Conservation (phyloP, 2,113 vertebrate genomes). For the Scomber colias region DNA sequence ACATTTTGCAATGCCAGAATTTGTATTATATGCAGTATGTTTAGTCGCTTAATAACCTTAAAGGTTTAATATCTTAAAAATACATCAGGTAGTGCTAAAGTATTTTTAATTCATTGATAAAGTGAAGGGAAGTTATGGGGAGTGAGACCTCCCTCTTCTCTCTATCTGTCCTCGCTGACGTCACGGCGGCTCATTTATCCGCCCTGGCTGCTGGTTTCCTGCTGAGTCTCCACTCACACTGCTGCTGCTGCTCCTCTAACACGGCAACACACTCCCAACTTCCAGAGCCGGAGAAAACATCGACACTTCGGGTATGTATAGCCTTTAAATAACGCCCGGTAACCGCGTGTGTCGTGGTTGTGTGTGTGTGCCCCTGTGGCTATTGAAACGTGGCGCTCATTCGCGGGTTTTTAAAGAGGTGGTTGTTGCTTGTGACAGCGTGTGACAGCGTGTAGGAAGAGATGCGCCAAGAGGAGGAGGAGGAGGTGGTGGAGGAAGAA, state of each 20-base stretch:
- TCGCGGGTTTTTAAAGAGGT: not conserved
- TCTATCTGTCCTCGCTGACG: constrained; percentile 57
- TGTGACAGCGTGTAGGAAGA: constrained; percentile 36
- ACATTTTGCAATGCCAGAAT: too few species aligned
- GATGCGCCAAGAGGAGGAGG: constrained; percentile 37
- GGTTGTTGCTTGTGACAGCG: constrained; percentile 12
- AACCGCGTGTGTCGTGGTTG: not conserved
- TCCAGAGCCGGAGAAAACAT: constrained; percentile 9
- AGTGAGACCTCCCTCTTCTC: constrained; percentile 32
- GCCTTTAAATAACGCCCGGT: not conserved
- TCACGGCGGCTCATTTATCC: constrained; percentile 51
- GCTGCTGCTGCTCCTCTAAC: not conserved
- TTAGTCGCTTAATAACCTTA: too few species aligned
- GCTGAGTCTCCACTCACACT: constrained; percentile 43
- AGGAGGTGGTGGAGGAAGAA: not conserved
- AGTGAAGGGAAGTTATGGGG: too few species aligned
- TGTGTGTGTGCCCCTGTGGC: too few species aligned
- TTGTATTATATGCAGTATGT: too few species aligned
- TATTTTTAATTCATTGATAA: too few species aligned
- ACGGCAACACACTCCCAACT: not conserved
- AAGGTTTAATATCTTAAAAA: too few species aligned
- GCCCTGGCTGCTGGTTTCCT: constrained; percentile 56
- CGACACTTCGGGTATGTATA: constrained; percentile 66
- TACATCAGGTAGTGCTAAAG: too few species aligned
- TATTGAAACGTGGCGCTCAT: fast-evolving